A percentile compares a stretch with the other conserved stretches of the same genome.
Conservation (phyloP, 1,140 invertebrate species). For the Coelopa frigida region DNA sequence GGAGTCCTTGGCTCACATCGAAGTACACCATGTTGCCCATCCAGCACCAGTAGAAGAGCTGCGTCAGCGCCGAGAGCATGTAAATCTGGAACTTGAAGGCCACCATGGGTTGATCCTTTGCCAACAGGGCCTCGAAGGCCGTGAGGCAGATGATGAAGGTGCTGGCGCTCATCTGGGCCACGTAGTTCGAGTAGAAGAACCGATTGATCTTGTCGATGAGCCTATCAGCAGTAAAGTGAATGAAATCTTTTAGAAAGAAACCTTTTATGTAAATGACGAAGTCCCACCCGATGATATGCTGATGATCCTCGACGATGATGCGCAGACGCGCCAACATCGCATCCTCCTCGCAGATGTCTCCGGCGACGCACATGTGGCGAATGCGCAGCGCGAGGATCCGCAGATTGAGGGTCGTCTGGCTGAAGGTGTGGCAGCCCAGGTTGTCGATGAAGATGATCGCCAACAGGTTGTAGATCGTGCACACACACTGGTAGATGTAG, state of each 20-base stretch:
- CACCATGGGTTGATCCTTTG: slow-evolving; percentile 22
- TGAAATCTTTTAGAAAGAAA: neutral
- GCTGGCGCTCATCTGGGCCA: slow-evolving; percentile 28
- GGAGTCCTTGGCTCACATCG: slow-evolving; percentile 16
- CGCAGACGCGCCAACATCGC: neutral
- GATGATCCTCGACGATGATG: slow-evolving; percentile 23
- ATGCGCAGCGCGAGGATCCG: slow-evolving; percentile 25
- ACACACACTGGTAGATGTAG: slow-evolving; percentile 19
- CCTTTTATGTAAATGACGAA: neutral
- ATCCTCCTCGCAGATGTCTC: neutral
- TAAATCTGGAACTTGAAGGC: slow-evolving; percentile 27
- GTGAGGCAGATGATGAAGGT: slow-evolving; percentile 29
- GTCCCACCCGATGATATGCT: slow-evolving; percentile 27
- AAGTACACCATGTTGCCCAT: slow-evolving; percentile 23
- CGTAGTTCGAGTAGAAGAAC: slow-evolving; percentile 23
- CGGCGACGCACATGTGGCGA: slow-evolving; percentile 14
- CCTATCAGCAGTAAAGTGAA: slow-evolving; percentile 12
- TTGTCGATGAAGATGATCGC: slow-evolving; percentile 24
- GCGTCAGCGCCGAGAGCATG: slow-evolving; percentile 22
- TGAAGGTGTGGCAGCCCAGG: slow-evolving; percentile 22
- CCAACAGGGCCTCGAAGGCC: slow-evolving; percentile 28
- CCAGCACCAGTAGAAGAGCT: slow-evolving; percentile 30
- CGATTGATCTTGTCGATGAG: slow-evolving; percentile 19
- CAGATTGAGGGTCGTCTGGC: slow-evolving; percentile 30
- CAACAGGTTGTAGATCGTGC: slow-evolving; percentile 18